Evolutionary conservation across 2,888 invertebrate genomes (phyloP).

Genomic region (Luperina nickerlii): DNA sequence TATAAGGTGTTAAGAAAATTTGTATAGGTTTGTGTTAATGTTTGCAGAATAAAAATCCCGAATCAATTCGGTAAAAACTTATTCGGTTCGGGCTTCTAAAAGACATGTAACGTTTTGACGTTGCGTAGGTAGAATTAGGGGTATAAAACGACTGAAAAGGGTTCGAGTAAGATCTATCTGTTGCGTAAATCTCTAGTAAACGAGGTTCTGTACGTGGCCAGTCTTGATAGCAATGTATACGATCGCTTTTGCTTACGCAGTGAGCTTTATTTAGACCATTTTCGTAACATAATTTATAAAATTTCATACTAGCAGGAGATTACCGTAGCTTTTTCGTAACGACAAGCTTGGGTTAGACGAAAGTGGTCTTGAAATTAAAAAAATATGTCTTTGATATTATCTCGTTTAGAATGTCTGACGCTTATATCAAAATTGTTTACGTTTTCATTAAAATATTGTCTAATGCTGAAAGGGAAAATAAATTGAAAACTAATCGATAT

Average conservation of each 20-base stretch:
- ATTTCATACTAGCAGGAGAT: constrained; percentile 52
- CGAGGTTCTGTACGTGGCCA: constrained; percentile 71
- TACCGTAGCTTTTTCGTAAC: constrained; percentile 40
- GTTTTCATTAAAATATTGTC: constrained; percentile 54
- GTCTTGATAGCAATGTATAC: constrained; percentile 66
- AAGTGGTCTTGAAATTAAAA: constrained; percentile 49
- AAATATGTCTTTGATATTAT: constrained; percentile 57
- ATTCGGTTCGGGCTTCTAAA: constrained; percentile 59
- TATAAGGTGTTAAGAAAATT: constrained; percentile 26
- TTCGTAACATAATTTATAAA: constrained; percentile 47
- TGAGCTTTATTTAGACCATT: constrained; percentile 36
- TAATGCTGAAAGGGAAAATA: constrained; percentile 31
- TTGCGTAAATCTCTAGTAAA: constrained; percentile 71
- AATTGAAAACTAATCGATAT: constrained; percentile 31
- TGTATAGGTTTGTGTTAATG: constrained; percentile 45
- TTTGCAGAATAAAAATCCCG: constrained; percentile 61
- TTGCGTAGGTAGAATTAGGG: constrained; percentile 75
- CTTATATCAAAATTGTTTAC: constrained; percentile 48
- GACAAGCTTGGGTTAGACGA: constrained; percentile 37
- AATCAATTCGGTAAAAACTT: constrained; percentile 69
- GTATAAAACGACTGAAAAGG: constrained; percentile 79
- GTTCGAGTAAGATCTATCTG: constrained; percentile 75
- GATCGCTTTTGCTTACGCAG: constrained; percentile 36
- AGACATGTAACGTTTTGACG: constrained; percentile 73
- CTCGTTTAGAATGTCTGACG: constrained; percentile 35